Base-by-base conservation (phyloP, 2,888 invertebrate genomes). In the Allophyes oxyacanthae region DNA sequence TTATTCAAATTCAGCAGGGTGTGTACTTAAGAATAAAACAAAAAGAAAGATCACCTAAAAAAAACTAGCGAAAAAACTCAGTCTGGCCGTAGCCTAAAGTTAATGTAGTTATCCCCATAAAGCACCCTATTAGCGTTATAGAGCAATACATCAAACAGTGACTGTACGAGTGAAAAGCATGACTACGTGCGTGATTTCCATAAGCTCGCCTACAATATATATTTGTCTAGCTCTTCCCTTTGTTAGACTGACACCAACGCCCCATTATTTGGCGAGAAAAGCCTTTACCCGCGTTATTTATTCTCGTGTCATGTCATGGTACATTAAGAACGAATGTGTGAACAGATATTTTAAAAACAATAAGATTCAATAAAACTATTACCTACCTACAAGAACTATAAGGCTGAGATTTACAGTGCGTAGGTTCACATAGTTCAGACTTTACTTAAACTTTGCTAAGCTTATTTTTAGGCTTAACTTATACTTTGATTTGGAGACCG, bases 221-320 rank as follows among this genome's bases (percentile, higher is more conserved):
- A 87, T 89, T 82, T 78, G 84, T 88, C 85, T 89, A 82, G 83
- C 77, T 83, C 72, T 70, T 75, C 71, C 78, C 78, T 85, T 89
- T 86, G 87, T 88, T 82, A 79, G 72, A 59, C 67, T 64, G 78
- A 79, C 82, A 79, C 78, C 77, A 77, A 60, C 70, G 63, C 63
- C 58, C 80, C 72, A 83, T 83, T 84, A 80, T 82, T 74, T 64
- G 58, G 54, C 51, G 74, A 64, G 62, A 58, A 71, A 71, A 72
- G 70, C 64, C 76, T 75, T 61, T 72, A 50, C 57, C 60, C 58
- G 56, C 64, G 50, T 77, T 65, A 66, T 58, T 53, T 52, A 58
- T 34, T 51, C 26, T 37, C 49, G 34, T 0, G 20, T 55, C n/a
- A n/a, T n/a, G 36, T 49, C 53, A 42, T 43, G 46, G 45, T 26